Conservation (phyloP, 1,140 invertebrate species). For the Penaeus chinensis region DNA sequence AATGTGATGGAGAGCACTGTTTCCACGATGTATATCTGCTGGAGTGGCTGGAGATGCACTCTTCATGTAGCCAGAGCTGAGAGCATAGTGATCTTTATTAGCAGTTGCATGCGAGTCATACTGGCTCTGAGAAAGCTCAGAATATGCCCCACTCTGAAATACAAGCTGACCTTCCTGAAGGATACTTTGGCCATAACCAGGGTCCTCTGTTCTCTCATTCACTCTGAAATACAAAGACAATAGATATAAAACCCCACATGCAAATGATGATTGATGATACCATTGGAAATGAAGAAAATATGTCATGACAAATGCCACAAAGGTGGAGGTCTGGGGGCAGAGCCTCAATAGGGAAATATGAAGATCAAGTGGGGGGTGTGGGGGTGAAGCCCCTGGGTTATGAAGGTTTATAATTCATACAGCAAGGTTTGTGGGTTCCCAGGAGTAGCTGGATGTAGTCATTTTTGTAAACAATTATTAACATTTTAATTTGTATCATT, state of each 20-base stretch:
- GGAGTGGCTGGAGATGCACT: slow-evolving; percentile 55
- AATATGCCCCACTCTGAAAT: slow-evolving; percentile 74
- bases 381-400: too few species aligned
- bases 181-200: slow-evolving; percentile 93
- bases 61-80: slow-evolving; percentile 59
- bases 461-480: too few species aligned
- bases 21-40: slow-evolving; percentile 20
- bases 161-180: slow-evolving; percentile 88
- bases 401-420: too few species aligned
- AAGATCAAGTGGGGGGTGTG: too few species aligned
- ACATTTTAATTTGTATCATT: too few species aligned
- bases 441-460: too few species aligned
- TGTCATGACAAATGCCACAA: too few species aligned
- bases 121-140: slow-evolving; percentile 41
- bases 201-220: slow-evolving; percentile 76
- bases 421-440: too few species aligned
- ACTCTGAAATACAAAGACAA: slow-evolving; percentile 66
- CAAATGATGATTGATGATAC: too few species aligned
- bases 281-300: too few species aligned
- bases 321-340: too few species aligned
- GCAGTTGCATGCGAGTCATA: slow-evolving; percentile 39
- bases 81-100: slow-evolving; percentile 40
- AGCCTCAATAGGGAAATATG: too few species aligned
- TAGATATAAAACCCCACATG: not conserved
- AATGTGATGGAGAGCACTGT: slow-evolving; percentile 21